Base-by-base conservation (phyloP, 2,797 vertebrate species). In the Poeciliopsis presidionis region DNA sequence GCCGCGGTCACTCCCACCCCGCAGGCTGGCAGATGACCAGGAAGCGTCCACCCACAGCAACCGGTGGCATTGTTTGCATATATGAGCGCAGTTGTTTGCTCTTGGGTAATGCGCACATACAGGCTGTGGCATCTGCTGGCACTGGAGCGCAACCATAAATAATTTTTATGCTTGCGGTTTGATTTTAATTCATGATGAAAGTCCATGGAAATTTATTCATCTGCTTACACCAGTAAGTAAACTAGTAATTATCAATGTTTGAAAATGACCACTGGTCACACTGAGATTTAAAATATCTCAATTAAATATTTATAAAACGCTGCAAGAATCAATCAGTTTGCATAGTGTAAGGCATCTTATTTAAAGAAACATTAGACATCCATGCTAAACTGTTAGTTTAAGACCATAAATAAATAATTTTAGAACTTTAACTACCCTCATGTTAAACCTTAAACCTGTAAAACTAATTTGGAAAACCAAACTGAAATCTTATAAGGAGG, bases 11-110 rank as follows among this genome's bases (percentile, higher is more conserved):
- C 76, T 78, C 81, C 72, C 85, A 84, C 89, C 87, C 85, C 5
- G 43, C 84, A 53, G 0, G 72, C 86, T 92, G 92, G 90, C 93
- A 88, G 84, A 63, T 73, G 39, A 89, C 90, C 88, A 89, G 85
- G 85, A 73, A 80, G 86, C 88, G 86, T 89, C 89, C 88, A 90
- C 84, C 86, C 90, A 69, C 89, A 83, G 91, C 92, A 93, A 95
- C 92, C 92, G 91, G 91, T 94, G 93, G 88, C 92, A 94, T 93
- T 93, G 92, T 94, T 91, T 73, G 28, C 89, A 90, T 81, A 82
- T 79, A 84, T 86, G 87, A 57, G 81, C 85, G 75, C 84, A 89
- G 89, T 87, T 86, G 87, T 82, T 76, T 22, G 69, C 76, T 39
- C 2, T 46, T 77, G 84, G 74, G 47, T 73, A 71, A 76, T 36